Base-by-base conservation (phyloP, 2,113 vertebrate genomes). In the Tylochromis polylepis region DNA sequence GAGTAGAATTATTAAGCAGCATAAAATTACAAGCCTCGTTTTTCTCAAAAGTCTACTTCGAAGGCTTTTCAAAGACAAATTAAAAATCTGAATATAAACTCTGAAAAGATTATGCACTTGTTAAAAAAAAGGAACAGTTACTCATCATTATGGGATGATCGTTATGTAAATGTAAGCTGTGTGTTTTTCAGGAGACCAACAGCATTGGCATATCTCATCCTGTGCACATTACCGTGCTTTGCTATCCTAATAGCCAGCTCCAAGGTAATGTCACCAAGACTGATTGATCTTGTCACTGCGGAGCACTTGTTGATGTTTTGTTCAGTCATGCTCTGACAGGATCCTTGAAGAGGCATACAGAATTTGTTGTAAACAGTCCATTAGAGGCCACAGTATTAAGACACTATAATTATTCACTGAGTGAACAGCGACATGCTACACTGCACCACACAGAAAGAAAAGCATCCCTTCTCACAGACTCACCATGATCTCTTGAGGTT, bases 181-280 rank as follows among this genome's bases (percentile, higher is more conserved):
- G 86, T 88, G 34, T 89, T 89, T 94, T 95, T 86, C 95, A 98
- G 97, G 97, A 96, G 96, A 82, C 97, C 96, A 16, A 94, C 96
- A 83, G 85, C 95, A 12, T 85, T 97, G 90, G 95, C 92, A 29
- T 96, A 96, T 88, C 85, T 96, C 15, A 3, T 96, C 27, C 91
- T 97, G 86, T 96, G 95, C 27, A 97, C 97, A 2, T 91, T 97
- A 3, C 97, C 97, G 4, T 97, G 96, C 94, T 96, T 97, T 90
- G 94, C 94, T 75, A 95, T 97, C 87, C 88, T 97, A 41, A 92
- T 97, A 59, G 94, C 96, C 87, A 92, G 94, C 88, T 96, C 96
- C 8, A 96, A 97, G 97, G 97, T 97, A 97, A 88, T 2, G 55
- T 27, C 55, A 27, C 72, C 18, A 9, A 84, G 83, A 89, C 72